Conservation (phyloP, 2,888 invertebrate species). For the Brachyopa scutellaris region DNA sequence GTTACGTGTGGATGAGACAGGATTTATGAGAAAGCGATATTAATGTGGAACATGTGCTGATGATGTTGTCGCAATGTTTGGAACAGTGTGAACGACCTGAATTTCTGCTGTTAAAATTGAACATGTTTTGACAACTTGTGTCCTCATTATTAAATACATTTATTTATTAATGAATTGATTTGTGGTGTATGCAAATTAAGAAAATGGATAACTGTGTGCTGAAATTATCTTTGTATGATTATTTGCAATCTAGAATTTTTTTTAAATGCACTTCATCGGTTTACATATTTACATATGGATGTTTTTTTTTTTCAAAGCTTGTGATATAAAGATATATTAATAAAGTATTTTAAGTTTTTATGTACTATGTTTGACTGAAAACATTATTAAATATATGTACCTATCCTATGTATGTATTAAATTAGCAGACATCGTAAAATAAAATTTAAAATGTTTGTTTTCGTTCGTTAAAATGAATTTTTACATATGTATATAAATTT, state of each 20-base stretch:
- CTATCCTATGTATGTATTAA: not conserved
- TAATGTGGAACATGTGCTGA: constrained; percentile 50
- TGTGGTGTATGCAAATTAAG: not conserved
- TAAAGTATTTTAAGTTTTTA: too few relatives aligned
- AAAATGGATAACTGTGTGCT: not conserved
- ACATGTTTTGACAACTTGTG: constrained; percentile 43
- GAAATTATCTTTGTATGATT: not conserved
- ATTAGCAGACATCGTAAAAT: not conserved
- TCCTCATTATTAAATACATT: constrained; percentile 10
- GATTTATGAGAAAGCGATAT: constrained; percentile 29
- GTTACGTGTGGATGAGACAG: not conserved
- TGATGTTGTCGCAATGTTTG: constrained; percentile 16
- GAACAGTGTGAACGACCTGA: constrained; percentile 49
- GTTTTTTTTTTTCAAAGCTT: too few relatives aligned
- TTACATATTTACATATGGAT: too few relatives aligned
- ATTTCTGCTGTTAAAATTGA: constrained; percentile 17
- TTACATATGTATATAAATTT: not conserved
- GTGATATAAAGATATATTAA: too few relatives aligned
- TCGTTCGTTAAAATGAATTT: too few relatives aligned
- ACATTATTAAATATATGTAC: too few relatives aligned
- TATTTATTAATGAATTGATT: constrained; percentile 45
- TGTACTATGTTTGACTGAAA: too few relatives aligned
- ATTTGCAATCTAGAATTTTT: too few relatives aligned
- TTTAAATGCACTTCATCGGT: too few relatives aligned
- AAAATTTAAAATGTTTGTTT: not conserved